phyloP scores from a whole-genome alignment of 2,113 vertebrate species.

The Brachypteracias leptosomus region DNA sequence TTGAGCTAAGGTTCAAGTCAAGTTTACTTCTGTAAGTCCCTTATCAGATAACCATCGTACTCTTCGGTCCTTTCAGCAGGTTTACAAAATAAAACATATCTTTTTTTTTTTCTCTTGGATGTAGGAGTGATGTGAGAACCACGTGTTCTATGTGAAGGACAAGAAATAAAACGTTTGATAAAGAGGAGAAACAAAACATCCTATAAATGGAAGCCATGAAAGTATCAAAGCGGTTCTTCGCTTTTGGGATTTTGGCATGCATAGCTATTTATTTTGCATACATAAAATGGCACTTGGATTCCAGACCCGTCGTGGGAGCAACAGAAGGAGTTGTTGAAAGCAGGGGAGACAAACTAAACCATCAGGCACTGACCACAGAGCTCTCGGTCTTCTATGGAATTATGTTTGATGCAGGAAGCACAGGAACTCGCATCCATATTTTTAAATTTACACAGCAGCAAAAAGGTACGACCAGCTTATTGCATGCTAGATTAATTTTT shows the following conservation, averaged over 20 bases:
- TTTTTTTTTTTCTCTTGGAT: background rate
- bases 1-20: background rate
- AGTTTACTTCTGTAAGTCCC: background rate
- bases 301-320: constrained; percentile 35
- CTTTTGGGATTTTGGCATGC: constrained; percentile 76
- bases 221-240: constrained; percentile 79
- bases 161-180: background rate
- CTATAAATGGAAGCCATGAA: constrained; percentile 78
- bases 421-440: constrained; percentile 90
- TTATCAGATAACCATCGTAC: background rate
- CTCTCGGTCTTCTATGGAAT: constrained; percentile 82
- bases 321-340: constrained; percentile 1
- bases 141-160: background rate
- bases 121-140: background rate
- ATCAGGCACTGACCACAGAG: background rate
- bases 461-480: constrained; percentile 67
- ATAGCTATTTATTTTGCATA: constrained; percentile 84
- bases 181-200: background rate
- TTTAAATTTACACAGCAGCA: constrained; percentile 83
- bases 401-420: constrained; percentile 96
- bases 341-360: constrained; percentile 8
- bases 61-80: background rate
- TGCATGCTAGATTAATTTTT: background rate
- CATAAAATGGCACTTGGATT: constrained; percentile 78
- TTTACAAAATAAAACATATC: background rate